Evolutionary conservation across 2,888 invertebrate species (phyloP), one percentile per base, ranked within the genome.

Genomic region (Augiades crinisus): DNA sequence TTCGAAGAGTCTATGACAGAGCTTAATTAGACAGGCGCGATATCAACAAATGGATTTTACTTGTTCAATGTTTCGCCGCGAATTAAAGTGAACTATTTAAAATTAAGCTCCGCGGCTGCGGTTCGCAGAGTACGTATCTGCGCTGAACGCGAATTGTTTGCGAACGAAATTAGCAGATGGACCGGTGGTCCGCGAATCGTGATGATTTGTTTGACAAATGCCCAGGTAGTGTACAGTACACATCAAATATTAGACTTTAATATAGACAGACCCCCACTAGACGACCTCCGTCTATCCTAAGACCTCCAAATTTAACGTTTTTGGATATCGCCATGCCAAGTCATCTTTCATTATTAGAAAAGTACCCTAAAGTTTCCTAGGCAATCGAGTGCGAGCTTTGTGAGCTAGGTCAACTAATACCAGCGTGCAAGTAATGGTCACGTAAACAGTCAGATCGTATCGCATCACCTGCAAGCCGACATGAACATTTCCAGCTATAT

Each of bases 1-100:
- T 88, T 85, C 87, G 88, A 86, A 83, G 81, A 86, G 84, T 81
- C 84, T 87, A 87, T 88, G 87, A 88, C 88, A 86, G 82, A 82
- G 82, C 83, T 79, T 89, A 89, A 89, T 89, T 85, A 89, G 89
- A 89, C 88, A 87, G 84, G 81, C 87, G 86, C 72, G 81, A 78
- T 80, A 76, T 76, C 77, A 78, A 70, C 79, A 81, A 86, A 88
- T 89, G 88, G 88, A 86, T 81, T 89, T 88, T 87, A 81, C 88
- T 86, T 84, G 88, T 88, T 80, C 74, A 66, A 72, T 79, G 76
- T 80, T 81, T 78, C 67, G 65, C 65, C 63, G 64, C 66, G 65
- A 76, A 77, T 77, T 75, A 62, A 62, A 61, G 58, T 60, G 61
- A 63, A 63, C 64, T 56, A 67, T 73, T 72, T 69, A 55, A 74